These are phyloP conservation scores for Acleris emargana DNA, from an alignment of 2,888 invertebrate species.

Conservation along the genomic window DNA sequence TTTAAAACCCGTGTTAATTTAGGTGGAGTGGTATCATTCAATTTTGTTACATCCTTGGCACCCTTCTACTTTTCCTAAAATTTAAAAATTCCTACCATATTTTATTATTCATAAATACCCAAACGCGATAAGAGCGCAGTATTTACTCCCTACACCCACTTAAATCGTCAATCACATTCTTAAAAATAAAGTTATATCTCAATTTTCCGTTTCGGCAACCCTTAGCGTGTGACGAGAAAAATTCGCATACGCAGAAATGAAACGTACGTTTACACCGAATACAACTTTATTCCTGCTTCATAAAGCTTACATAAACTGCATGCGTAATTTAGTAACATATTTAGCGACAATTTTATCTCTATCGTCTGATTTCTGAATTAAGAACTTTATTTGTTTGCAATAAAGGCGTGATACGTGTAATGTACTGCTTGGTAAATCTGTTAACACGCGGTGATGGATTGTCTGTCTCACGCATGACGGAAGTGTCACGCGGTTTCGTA, in stretches of 20 bases:
- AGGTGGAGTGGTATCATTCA: too few species aligned
- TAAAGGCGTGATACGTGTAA: conserved; percentile 39
- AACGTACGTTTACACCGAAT: conserved; percentile 37
- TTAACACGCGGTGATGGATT: conserved; percentile 76
- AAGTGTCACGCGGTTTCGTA: conserved; percentile 67
- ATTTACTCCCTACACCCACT: conserved; percentile 58
- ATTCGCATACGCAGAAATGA: conserved; percentile 46
- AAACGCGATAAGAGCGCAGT: conserved; percentile 62
- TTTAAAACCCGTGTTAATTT: too few species aligned
- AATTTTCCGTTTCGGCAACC: conserved; percentile 77
- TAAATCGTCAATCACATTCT: conserved; percentile 75
- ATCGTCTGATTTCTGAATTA: conserved; percentile 37
- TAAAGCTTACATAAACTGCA: conserved; percentile 39
- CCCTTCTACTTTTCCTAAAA: not conserved
- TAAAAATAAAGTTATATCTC: conserved; percentile 79
- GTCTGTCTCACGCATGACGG: conserved; percentile 71
- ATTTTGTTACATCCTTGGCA: too few species aligned
- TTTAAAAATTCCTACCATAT: conserved; percentile 9
- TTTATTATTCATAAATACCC: conserved; percentile 49
- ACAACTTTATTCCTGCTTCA: conserved; percentile 32
- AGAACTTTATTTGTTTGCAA: conserved; percentile 9
- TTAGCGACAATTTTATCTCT: conserved; percentile 39
- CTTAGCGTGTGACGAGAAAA: conserved; percentile 69
- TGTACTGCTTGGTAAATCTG: conserved; percentile 48
- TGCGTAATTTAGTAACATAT: conserved; percentile 52